Conservation (phyloP, 35 echinoderm and acorn worm genomes). For the Holothuria glaberrima region DNA sequence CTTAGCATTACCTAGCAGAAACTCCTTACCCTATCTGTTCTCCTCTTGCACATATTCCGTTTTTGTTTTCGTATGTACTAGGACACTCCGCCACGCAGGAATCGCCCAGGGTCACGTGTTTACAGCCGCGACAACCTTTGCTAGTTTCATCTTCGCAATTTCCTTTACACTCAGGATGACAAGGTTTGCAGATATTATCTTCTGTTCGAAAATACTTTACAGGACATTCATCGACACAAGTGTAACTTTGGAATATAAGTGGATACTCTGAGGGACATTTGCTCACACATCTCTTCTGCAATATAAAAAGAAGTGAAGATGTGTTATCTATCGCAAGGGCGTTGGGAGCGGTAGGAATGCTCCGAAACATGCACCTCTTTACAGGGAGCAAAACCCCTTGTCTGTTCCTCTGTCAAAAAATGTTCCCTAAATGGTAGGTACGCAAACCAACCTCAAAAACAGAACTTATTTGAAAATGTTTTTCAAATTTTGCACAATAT, state of each 20-base stretch:
- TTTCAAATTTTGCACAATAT: too few species aligned
- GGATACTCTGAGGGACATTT: neutral
- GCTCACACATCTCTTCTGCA: conserved; percentile 11
- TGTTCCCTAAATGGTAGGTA: too few species aligned
- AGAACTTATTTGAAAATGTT: too few species aligned
- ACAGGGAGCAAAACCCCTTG: too few species aligned
- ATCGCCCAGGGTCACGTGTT: neutral
- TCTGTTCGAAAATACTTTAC: neutral
- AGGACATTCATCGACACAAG: neutral
- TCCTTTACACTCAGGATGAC: neutral
- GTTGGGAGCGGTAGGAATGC: too few species aligned
- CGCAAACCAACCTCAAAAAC: too few species aligned
- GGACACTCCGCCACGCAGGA: conserved; percentile 6
- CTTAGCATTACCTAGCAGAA: too few species aligned
- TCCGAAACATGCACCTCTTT: too few species aligned
- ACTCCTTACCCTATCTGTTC: neutral
- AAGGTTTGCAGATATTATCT: conserved; percentile 8
- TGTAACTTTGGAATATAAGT: neutral
- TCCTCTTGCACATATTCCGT: neutral
- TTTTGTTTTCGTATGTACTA: conserved; percentile 1
- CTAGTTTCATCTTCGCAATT: neutral
- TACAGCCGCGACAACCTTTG: conserved; percentile 2
- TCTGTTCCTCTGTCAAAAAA: too few species aligned
- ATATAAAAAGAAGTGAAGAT: neutral
- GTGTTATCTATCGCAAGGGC: too few species aligned